phyloP scores from a whole-genome alignment of 2,797 vertebrate species.

The Chromis chromis region DNA sequence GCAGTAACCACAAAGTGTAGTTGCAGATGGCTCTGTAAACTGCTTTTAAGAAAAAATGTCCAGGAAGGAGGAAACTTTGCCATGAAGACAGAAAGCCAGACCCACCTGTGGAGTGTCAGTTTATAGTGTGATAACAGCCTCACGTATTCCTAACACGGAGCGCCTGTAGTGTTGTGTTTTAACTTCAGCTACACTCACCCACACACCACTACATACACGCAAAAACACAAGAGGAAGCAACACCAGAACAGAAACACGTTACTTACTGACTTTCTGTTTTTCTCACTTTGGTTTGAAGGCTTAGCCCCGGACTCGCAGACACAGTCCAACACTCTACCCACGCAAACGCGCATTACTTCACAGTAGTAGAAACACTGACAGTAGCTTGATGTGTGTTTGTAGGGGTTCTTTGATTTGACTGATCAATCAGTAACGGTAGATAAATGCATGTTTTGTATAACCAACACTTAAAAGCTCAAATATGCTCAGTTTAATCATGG shows the following conservation, averaged over 20 bases:
- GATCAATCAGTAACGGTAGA: background rate
- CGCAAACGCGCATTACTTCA: constrained; percentile 30
- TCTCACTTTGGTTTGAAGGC: constrained; percentile 35
- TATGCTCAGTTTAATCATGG: background rate
- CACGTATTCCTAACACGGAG: constrained; percentile 3
- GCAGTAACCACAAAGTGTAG: constrained; percentile 6
- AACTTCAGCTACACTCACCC: constrained; percentile 23
- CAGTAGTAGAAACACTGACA: constrained; percentile 4
- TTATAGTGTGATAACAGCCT: constrained; percentile 43
- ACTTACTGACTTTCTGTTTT: constrained; percentile 25
- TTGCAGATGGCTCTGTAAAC: background rate
- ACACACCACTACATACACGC: constrained; percentile 25
- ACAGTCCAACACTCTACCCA: constrained; percentile 45
- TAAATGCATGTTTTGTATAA: background rate
- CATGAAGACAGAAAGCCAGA: constrained; percentile 15
- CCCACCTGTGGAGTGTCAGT: constrained; percentile 52
- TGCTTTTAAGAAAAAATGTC: constrained; percentile 10
- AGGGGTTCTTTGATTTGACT: background rate
- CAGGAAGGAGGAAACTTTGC: constrained; percentile 5
- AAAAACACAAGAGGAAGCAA: constrained; percentile 3
- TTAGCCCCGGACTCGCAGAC: constrained; percentile 52
- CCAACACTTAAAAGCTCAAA: background rate
- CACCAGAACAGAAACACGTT: constrained; percentile 17
- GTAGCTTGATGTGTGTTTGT: background rate
- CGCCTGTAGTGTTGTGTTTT: constrained; percentile 18